A percentile compares a stretch with the other conserved stretches of the same genome.
phyloP scores from a whole-genome alignment of 2,797 vertebrate species.

The Hippoglossus hippoglossus region DNA sequence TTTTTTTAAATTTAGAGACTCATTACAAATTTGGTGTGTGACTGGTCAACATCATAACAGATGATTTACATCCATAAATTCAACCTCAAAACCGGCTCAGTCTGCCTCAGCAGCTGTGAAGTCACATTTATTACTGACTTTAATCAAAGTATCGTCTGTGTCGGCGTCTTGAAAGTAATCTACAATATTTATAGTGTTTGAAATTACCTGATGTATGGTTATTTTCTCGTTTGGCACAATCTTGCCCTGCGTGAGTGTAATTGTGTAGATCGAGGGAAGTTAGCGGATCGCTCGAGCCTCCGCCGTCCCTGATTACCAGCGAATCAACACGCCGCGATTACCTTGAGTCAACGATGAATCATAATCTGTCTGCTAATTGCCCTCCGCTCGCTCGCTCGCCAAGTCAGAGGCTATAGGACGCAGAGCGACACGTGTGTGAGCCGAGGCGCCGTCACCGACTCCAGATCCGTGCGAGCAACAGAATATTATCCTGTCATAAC shows the following conservation, averaged over 20 bases:
- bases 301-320: slow-evolving; percentile 53
- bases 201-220: background rate
- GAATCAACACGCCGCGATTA: slow-evolving; percentile 53
- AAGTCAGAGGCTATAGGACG: slow-evolving; percentile 27
- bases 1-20: too few relatives aligned
- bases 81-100: too few relatives aligned
- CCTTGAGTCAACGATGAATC: slow-evolving; percentile 43
- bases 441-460: background rate
- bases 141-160: background rate
- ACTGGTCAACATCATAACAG: too few relatives aligned
- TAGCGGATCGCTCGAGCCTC: slow-evolving; percentile 38
- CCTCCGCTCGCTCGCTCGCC: slow-evolving; percentile 26
- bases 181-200: background rate
- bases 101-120: background rate
- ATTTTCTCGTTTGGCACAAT: slow-evolving; percentile 29
- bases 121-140: background rate
- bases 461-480: background rate
- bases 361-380: slow-evolving; percentile 62
- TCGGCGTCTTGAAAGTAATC: background rate
- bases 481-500: background rate
- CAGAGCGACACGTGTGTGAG: slow-evolving; percentile 11
- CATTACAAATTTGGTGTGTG: too few relatives aligned
- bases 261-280: slow-evolving; percentile 49
- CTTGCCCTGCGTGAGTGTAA: slow-evolving; percentile 40
- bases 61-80: too few relatives aligned